Evolutionary conservation across 2,797 vertebrate genomes (phyloP), one percentile per base, ranked within the genome.

Genomic region (Macropodus opercularis): DNA sequence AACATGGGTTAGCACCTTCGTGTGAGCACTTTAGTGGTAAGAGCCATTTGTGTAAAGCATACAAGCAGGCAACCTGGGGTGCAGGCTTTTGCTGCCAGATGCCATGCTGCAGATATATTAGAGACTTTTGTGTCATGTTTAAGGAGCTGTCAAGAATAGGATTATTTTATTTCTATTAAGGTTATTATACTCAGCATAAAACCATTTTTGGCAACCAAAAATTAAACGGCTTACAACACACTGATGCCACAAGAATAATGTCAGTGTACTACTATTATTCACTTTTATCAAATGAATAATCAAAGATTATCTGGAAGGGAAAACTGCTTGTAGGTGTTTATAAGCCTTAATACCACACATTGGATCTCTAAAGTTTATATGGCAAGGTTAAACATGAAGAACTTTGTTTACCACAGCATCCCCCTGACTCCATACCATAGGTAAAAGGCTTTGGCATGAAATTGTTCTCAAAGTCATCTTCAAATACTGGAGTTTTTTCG

Each of bases 161-260:
- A 83, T 76, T 81, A 81, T 70, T 69, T 82, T 64, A 77, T 83
- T 81, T 78, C 60, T 64, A 58, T 80, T 69, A 71, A 59, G 64
- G 63, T 80, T 75, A 75, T 83, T 82, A 84, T 57, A 50, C 62
- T 75, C 40, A 3, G 52, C 63, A 84, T 90, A 75, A 90, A 85
- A 89, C 78, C 40, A 31, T 83, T 89, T 85, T 87, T 90, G 87
- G 86, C 89, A 87, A 75, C 26, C 57, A 38, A 55, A 79, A 69
- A 77, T 85, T 63, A 88, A 89, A 88, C 63, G 32, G 47, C 67
- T 72, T 48, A 77, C 82, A 61, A 78, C 66, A 79, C 66, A 78
- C 63, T 54, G 63, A 77, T 17, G 77, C 65, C 64, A 60, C 35
- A 13, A 31, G 53, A 71, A 80, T 72, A 76, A 77, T 69, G 77